These are phyloP conservation scores for Gonocerus acuteangulatus DNA, from an alignment of 2,888 invertebrate genomes.

Conservation along the genomic window DNA sequence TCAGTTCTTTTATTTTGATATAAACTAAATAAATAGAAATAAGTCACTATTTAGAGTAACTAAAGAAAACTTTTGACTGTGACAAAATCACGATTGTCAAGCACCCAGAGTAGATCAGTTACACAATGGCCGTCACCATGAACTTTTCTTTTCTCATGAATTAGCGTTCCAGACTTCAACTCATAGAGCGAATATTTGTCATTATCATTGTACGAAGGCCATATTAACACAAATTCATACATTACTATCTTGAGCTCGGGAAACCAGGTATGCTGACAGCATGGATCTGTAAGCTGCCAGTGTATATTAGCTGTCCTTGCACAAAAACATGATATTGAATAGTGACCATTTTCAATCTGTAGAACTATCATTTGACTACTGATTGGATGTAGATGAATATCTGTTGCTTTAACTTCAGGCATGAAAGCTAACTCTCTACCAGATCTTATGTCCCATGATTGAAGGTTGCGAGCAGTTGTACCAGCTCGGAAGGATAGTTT, in stretches of 20 bases:
- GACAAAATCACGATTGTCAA: neutral
- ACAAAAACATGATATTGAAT: conserved; percentile 9
- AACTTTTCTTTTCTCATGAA: conserved; percentile 7
- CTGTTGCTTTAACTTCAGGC: conserved; percentile 3
- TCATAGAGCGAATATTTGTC: conserved; percentile 20
- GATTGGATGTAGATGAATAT: conserved; percentile 14
- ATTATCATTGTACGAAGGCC: conserved; percentile 18
- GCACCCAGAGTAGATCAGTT: conserved; percentile 8
- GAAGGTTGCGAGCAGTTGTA: conserved; percentile 9
- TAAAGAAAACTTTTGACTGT: conserved; percentile 12
- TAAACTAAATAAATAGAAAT: too few relatives aligned
- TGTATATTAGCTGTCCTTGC: conserved; percentile 1
- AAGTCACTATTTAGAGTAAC: too few relatives aligned
- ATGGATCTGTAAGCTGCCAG: conserved; percentile 4
- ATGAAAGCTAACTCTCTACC: conserved; percentile 11
- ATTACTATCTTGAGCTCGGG: conserved; percentile 18
- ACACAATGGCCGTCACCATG: neutral
- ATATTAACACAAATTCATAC: conserved; percentile 19
- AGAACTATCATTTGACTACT: conserved; percentile 7
- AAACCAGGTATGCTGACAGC: conserved; percentile 18
- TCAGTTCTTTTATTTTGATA: too few relatives aligned
- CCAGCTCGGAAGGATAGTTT: conserved; percentile 8
- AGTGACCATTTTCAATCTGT: neutral
- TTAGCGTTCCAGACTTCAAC: neutral
- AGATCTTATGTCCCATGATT: conserved; percentile 16